These are phyloP conservation scores for Phanerotoma sp. DNA, from an alignment of 2,888 invertebrate species.

Conservation along the genomic window DNA sequence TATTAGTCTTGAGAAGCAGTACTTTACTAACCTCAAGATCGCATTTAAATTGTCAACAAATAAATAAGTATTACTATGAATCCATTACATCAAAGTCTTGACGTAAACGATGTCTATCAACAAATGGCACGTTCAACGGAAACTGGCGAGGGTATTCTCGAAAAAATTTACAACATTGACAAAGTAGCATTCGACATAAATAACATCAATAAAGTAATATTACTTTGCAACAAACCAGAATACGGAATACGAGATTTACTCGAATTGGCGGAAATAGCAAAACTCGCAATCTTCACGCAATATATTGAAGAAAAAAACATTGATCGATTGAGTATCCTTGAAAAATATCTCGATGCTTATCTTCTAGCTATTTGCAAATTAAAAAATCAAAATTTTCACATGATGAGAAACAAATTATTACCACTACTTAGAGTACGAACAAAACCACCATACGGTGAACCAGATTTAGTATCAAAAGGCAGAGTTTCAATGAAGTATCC, in stretches of 20 bases:
- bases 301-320: constrained; percentile 1
- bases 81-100: not conserved
- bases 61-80: not conserved
- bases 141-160: not conserved
- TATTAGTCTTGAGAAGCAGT: too few species aligned
- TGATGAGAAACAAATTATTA: not conserved
- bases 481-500: not conserved
- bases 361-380: not conserved
- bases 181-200: not conserved
- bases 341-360: not conserved
- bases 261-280: not conserved
- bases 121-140: not conserved
- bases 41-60: too few species aligned
- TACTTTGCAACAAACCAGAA: not conserved
- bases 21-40: too few species aligned
- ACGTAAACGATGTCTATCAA: not conserved
- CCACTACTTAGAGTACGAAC: not conserved
- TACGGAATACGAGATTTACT: not conserved
- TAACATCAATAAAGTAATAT: not conserved
- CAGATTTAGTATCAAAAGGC: not conserved
- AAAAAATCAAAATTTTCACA: constrained; percentile 1
- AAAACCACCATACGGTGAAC: not conserved
- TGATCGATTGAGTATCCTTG: not conserved
- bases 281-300: not conserved
- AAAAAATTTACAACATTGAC: not conserved